phyloP scores from a whole-genome alignment of 2,797 vertebrate species.

The Florisuga fusca region DNA sequence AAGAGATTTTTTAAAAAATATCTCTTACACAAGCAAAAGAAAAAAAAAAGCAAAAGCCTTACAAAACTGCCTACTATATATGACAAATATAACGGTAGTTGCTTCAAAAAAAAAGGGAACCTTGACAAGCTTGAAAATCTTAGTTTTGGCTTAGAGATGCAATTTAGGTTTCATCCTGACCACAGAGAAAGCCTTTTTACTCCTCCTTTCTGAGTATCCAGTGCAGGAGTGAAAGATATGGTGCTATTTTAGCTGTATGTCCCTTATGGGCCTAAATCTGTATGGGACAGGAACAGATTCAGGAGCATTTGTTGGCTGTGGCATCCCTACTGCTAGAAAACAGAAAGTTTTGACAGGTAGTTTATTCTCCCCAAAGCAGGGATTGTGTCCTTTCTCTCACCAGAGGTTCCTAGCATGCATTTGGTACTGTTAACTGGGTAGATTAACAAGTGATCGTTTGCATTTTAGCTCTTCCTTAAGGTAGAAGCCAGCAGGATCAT shows the following conservation, averaged over 20 bases:
- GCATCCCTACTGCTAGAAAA: neutral
- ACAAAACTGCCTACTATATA: neutral
- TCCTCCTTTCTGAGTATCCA: neutral
- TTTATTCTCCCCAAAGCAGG: neutral
- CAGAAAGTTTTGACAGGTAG: neutral
- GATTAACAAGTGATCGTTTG: neutral
- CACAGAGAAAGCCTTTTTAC: neutral
- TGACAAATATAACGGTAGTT: no score
- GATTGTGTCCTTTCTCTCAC: neutral
- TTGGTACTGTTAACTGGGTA: neutral
- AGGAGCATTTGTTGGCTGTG: neutral
- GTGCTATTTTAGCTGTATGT: neutral
- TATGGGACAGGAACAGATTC: neutral
- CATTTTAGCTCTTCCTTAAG: neutral
- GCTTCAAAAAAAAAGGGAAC: neutral
- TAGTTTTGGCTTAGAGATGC: neutral
- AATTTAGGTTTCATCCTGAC: neutral
- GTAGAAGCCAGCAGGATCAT: neutral
- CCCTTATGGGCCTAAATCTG: neutral
- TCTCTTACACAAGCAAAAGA: neutral
- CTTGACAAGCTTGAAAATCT: neutral
- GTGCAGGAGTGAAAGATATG: neutral
- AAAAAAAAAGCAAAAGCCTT: neutral
- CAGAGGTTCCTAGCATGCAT: neutral
- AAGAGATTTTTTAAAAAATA: neutral